Percentiles rank a stretch among this genome's conserved stretches.
These are phyloP conservation scores for Pachycephala philippinensis DNA, from an alignment of 2,113 vertebrate genomes.

Conservation along the genomic window DNA sequence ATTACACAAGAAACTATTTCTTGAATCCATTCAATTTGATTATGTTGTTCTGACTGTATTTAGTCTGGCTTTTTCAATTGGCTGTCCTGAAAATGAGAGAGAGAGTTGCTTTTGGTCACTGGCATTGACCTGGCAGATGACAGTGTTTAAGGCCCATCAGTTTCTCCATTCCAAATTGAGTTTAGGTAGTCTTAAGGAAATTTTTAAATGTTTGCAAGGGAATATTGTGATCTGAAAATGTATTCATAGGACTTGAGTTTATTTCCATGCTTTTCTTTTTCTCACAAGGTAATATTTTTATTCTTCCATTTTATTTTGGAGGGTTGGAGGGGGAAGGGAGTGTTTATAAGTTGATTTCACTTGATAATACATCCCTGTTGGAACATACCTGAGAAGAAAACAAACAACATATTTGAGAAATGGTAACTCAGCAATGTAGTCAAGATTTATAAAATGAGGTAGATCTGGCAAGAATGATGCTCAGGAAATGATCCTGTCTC, in stretches of 20 bases:
- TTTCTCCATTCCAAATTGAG: neutral
- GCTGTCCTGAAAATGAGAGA: neutral
- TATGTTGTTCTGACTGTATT: neutral
- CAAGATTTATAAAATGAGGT: neutral
- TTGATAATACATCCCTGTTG: neutral
- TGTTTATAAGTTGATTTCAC: neutral
- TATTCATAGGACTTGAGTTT: neutral
- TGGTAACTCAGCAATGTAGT: neutral
- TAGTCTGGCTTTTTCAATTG: neutral
- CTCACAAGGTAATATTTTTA: neutral
- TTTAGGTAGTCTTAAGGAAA: neutral
- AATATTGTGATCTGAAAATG: neutral
- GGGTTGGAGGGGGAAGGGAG: rapidly evolving
- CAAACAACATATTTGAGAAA: neutral
- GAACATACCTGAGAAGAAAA: neutral
- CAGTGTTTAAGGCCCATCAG: neutral
- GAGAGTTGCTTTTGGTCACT: neutral
- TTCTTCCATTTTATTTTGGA: neutral
- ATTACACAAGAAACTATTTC: neutral
- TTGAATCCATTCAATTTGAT: neutral
- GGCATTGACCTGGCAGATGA: neutral
- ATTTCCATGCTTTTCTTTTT: neutral
- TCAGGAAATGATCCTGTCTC: neutral
- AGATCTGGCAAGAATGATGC: neutral
- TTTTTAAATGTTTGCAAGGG: neutral